A percentile compares a stretch with the other conserved stretches of the same genome.
Conservation (phyloP, 2,888 invertebrate species). For the Junonia oenone region DNA sequence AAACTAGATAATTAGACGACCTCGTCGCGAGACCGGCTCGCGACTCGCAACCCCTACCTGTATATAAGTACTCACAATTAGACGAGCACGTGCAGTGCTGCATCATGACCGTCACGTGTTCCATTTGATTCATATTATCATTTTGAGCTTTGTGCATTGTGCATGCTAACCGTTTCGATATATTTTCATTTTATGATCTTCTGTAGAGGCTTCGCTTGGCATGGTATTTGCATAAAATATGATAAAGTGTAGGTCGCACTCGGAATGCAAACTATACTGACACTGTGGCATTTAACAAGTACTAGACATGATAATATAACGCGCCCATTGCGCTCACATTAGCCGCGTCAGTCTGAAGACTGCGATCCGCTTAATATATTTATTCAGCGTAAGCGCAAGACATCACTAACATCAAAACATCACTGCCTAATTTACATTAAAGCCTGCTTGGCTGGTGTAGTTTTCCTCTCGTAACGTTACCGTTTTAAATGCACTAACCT, state of each 20-base stretch:
- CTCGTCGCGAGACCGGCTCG: slow-evolving; percentile 39
- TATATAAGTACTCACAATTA: slow-evolving; percentile 34
- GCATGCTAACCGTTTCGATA: slow-evolving; percentile 13
- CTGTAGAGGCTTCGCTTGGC: slow-evolving; percentile 17
- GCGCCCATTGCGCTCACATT: not conserved
- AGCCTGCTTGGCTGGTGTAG: not conserved
- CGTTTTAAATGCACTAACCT: not conserved
- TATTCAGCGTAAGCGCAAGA: not conserved
- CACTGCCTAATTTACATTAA: no score
- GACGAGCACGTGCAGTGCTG: slow-evolving; percentile 44
- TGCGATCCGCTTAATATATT: not conserved
- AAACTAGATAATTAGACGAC: slow-evolving; percentile 61
- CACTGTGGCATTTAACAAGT: slow-evolving; percentile 22
- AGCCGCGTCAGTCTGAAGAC: slow-evolving; percentile 2
- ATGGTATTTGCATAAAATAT: slow-evolving; percentile 20
- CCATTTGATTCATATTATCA: slow-evolving; percentile 31
- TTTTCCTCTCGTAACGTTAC: not conserved
- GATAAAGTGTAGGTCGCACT: slow-evolving; percentile 16
- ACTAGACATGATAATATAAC: slow-evolving; percentile 5
- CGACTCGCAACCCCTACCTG: slow-evolving; percentile 45
- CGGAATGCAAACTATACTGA: slow-evolving; percentile 21
- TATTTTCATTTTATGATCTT: slow-evolving; percentile 2
- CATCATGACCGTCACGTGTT: slow-evolving; percentile 46
- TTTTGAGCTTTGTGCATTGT: slow-evolving; percentile 11
- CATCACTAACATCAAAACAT: no score